phyloP scores from a whole-genome alignment of 2,113 vertebrate species.

The Saguinus midas region DNA sequence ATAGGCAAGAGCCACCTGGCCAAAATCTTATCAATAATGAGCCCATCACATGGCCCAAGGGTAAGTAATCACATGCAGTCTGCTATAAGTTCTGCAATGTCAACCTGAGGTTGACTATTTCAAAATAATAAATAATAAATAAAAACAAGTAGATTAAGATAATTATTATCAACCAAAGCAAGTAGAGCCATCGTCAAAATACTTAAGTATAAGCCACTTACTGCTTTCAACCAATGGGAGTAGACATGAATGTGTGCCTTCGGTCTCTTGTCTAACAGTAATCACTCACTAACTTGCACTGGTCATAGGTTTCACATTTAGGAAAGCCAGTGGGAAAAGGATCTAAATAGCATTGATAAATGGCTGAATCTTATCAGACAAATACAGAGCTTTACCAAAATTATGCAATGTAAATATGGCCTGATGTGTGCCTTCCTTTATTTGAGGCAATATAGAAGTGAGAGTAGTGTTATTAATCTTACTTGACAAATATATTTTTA shows the following conservation, averaged over 20 bases:
- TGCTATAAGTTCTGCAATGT: neutral
- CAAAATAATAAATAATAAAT: neutral
- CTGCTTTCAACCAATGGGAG: neutral
- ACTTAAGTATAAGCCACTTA: neutral
- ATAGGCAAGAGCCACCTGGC: neutral
- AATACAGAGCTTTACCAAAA: constrained; percentile 7
- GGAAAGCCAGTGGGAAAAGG: neutral
- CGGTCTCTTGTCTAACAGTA: neutral
- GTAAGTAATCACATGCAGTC: neutral
- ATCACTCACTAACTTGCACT: neutral
- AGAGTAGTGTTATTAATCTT: neutral
- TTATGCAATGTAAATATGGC: neutral
- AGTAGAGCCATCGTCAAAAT: neutral
- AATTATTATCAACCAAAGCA: neutral
- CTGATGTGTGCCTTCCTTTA: neutral
- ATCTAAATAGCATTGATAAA: neutral
- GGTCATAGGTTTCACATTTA: neutral
- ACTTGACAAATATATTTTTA: neutral
- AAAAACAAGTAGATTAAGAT: neutral
- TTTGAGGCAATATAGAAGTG: neutral
- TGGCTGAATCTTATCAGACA: neutral
- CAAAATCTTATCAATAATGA: neutral
- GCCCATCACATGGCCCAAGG: neutral
- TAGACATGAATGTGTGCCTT: neutral
- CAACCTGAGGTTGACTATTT: neutral